Evolutionary conservation across 2,888 invertebrate genomes (phyloP).

Genomic region (Harpagoxenus sublaevis): DNA sequence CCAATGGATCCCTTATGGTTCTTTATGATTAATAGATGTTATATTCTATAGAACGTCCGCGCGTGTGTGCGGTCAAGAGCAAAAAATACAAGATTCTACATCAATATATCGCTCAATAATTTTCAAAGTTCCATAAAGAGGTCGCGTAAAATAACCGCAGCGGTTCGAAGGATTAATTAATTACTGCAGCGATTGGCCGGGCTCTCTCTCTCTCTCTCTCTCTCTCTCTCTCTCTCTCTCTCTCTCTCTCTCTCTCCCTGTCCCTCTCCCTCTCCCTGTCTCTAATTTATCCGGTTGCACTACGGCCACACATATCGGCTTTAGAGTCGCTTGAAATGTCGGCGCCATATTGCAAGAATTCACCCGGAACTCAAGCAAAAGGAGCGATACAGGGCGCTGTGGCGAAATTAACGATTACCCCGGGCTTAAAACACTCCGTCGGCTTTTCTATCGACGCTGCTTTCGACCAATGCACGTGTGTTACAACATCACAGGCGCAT

Average conservation of each 20-base stretch:
- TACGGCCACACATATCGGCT: not conserved
- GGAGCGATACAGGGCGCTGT: slow-evolving; percentile 28
- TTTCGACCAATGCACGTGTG: slow-evolving; percentile 32
- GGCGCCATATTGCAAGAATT: slow-evolving; percentile 38
- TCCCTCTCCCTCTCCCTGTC: not conserved
- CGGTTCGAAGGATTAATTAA: slow-evolving; percentile 46
- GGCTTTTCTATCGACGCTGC: slow-evolving; percentile 47
- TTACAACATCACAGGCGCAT: not conserved
- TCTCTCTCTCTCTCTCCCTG: not conserved
- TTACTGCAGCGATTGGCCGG: slow-evolving; percentile 23
- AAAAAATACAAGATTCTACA: slow-evolving; percentile 6
- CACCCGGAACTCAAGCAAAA: slow-evolving; percentile 26
- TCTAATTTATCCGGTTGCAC: slow-evolving; percentile 9
- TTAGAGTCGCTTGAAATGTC: slow-evolving; percentile 42
- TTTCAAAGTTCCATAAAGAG: slow-evolving; percentile 38
- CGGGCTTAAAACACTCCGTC: slow-evolving; percentile 49
- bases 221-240: not conserved
- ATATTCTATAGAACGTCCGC: not conserved
- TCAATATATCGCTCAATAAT: slow-evolving; percentile 23
- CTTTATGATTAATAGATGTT: slow-evolving; percentile 16
- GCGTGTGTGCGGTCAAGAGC: not conserved
- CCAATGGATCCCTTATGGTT: not conserved
- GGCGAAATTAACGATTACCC: slow-evolving; percentile 50
- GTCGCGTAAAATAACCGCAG: slow-evolving; percentile 43
- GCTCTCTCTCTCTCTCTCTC: not conserved